A percentile compares a stretch with the other conserved stretches of the same genome.
Conservation (phyloP, 2,888 invertebrate genomes). For the Magallana nippona region DNA sequence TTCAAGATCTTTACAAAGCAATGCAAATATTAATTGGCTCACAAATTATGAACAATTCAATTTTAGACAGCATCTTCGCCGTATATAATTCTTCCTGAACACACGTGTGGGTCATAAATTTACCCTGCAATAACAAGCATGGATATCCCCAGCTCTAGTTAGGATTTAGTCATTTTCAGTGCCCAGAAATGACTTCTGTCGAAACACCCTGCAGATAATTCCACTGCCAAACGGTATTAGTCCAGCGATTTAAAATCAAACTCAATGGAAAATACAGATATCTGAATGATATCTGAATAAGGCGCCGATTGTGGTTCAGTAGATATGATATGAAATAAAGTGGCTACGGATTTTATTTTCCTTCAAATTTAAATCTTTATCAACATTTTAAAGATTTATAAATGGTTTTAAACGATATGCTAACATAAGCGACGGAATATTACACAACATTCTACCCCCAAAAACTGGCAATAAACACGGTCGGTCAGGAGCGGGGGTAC, state of each 20-base stretch:
- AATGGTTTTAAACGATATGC: constrained; percentile 40
- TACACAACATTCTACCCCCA: constrained; percentile 32
- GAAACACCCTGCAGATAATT: constrained; percentile 42
- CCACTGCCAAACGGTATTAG: constrained; percentile 36
- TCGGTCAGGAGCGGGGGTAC: background rate
- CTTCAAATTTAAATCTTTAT: constrained; percentile 46
- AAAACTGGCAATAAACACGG: constrained; percentile 9
- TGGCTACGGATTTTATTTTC: constrained; percentile 37
- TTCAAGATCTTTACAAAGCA: too few species aligned
- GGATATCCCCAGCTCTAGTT: background rate
- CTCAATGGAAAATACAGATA: constrained; percentile 34
- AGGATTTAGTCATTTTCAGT: background rate
- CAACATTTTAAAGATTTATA: constrained; percentile 43
- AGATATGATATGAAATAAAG: constrained; percentile 39
- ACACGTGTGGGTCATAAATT: background rate
- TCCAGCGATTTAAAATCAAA: constrained; percentile 30
- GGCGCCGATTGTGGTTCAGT: constrained; percentile 33
- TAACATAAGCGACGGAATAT: constrained; percentile 31
- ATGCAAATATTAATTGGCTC: too few species aligned
- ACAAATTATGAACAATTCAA: too few species aligned
- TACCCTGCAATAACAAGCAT: background rate
- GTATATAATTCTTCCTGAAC: too few species aligned
- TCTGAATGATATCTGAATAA: constrained; percentile 28
- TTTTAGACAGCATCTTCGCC: too few species aligned
- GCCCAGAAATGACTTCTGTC: constrained; percentile 33